Evolutionary conservation across 2,888 invertebrate genomes (phyloP).

Genomic region (Acleris cristana): DNA sequence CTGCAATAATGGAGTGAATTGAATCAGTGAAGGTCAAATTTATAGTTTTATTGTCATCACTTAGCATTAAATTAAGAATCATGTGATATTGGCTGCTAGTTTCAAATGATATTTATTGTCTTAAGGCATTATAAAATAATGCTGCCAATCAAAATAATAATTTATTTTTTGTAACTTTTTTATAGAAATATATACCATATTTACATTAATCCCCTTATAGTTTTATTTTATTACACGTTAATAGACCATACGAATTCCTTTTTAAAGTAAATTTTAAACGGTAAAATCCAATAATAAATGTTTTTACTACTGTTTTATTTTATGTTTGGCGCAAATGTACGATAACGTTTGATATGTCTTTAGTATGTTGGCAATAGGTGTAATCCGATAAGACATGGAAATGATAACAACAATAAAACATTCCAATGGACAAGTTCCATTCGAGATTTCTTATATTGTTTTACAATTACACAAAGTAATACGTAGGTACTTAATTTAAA

Average conservation of each 20-base stretch:
- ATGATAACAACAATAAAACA: not conserved
- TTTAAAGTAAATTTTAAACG: not conserved
- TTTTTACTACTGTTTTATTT: too few relatives aligned
- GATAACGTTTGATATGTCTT: too few relatives aligned
- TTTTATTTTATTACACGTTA: conserved; percentile 6
- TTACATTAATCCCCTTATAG: not conserved
- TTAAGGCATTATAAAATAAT: conserved; percentile 29
- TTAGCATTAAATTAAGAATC: conserved; percentile 23
- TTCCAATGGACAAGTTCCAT: not conserved
- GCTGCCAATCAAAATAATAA: conserved; percentile 11
- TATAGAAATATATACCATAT: conserved; percentile 7
- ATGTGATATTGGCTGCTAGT: conserved; percentile 39
- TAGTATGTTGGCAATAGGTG: too few relatives aligned
- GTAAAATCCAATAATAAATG: too few relatives aligned
- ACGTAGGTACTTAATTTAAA: not conserved
- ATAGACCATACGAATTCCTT: not conserved
- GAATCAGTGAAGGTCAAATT: conserved; percentile 8
- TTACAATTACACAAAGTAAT: not conserved
- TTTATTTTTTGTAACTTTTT: conserved; percentile 7
- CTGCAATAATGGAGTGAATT: conserved; percentile 2
- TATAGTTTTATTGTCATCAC: conserved; percentile 9
- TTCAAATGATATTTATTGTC: conserved; percentile 22
- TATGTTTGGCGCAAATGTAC: too few relatives aligned
- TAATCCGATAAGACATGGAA: not conserved
- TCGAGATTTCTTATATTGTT: not conserved